Conservation (phyloP, 2,113 vertebrate genomes). For the Macroglossus sobrinus region DNA sequence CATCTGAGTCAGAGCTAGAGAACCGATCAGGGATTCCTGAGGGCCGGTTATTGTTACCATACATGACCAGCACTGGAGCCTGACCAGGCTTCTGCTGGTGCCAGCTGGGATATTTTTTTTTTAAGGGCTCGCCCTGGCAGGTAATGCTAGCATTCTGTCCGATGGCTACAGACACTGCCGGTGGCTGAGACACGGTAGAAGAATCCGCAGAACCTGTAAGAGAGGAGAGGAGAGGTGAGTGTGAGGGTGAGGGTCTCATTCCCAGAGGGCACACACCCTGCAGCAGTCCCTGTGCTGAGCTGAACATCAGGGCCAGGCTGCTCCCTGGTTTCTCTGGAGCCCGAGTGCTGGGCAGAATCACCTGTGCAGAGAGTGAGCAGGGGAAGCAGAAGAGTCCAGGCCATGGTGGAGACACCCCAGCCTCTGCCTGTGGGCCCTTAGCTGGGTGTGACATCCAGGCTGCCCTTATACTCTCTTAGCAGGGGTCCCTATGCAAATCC, state of each 20-base stretch:
- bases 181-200: neutral
- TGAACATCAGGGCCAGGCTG: neutral
- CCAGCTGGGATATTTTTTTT: too few relatives aligned
- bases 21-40: neutral
- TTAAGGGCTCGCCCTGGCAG: neutral
- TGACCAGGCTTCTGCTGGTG: neutral
- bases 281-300: neutral
- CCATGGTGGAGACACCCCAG: neutral
- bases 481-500: neutral
- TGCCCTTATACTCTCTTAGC: neutral
- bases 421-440: neutral
- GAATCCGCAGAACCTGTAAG: neutral
- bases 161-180: neutral
- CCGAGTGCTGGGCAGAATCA: too few relatives aligned
- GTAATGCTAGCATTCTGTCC: neutral
- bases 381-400: neutral
- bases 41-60: rapidly evolving
- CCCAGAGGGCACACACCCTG: too few relatives aligned
- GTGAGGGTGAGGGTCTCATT: too few relatives aligned
- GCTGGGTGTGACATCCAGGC: neutral
- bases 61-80: constrained; percentile 17
- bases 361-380: neutral
- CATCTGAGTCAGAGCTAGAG: rapidly evolving
- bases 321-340: too few relatives aligned
- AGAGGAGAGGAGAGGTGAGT: neutral